Conservation (phyloP, 2,113 vertebrate species). For the Sterna hirundo region DNA sequence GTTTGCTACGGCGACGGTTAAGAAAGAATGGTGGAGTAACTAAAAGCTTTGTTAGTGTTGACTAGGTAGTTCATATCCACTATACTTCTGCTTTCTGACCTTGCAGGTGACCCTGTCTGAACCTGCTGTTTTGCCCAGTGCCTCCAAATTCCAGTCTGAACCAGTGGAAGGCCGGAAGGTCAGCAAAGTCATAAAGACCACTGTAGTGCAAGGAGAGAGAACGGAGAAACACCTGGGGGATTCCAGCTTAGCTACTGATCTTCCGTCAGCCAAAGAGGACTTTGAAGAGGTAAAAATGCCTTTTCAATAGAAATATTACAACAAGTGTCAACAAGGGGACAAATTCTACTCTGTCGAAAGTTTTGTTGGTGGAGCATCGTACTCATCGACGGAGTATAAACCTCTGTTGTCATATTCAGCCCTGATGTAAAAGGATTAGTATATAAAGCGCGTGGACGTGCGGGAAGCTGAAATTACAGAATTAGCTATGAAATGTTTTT, state of each 20-base stretch:
- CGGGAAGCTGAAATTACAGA: neutral
- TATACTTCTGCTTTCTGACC: neutral
- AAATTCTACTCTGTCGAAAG: neutral
- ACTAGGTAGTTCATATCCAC: neutral
- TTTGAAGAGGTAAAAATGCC: constrained; percentile 87
- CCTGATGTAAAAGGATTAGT: neutral
- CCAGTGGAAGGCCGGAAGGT: constrained; percentile 91
- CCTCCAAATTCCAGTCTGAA: constrained; percentile 86
- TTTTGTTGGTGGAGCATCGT: neutral
- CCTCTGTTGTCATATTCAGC: neutral
- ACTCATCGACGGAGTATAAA: fast-evolving
- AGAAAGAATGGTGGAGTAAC: neutral
- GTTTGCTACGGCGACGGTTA: neutral
- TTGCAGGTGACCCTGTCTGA: constrained; percentile 86
- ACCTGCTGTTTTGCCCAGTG: constrained; percentile 67
- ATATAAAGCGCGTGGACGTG: fast-evolving
- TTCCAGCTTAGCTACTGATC: constrained; percentile 84
- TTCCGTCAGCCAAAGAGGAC: constrained; percentile 94
- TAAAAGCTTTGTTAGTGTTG: neutral
- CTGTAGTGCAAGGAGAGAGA: constrained; percentile 87
- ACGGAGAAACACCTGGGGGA: constrained; percentile 89
- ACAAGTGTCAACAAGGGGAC: fast-evolving
- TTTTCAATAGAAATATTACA: neutral
- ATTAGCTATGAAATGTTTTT: neutral
- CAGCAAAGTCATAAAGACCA: constrained; percentile 95